These are phyloP conservation scores for Mya arenaria DNA, from an alignment of 1,140 invertebrate species.

Conservation along the genomic window DNA sequence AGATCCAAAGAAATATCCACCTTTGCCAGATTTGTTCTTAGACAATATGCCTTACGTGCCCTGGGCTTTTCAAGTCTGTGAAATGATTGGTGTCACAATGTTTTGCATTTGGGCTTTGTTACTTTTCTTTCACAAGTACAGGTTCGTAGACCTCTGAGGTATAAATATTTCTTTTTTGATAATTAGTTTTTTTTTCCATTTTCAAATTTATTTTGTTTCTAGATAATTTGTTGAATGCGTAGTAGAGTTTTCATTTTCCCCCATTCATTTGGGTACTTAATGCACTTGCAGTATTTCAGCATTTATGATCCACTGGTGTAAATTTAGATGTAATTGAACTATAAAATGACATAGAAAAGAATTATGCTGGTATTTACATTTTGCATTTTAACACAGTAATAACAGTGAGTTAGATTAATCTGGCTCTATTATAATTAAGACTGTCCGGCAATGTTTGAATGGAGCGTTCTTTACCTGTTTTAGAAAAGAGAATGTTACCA, in stretches of 20 bases:
- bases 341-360: too few species aligned
- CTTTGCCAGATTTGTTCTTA: constrained; percentile 95
- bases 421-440: neutral
- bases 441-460: neutral
- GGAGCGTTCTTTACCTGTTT: neutral
- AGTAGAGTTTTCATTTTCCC: too few species aligned
- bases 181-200: neutral
- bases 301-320: too few species aligned
- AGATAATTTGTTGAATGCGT: too few species aligned
- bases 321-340: too few species aligned
- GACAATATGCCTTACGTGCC: constrained; percentile 99
- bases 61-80: constrained; percentile 99
- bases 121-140: constrained; percentile 97
- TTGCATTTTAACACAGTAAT: too few species aligned
- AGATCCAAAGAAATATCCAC: constrained; percentile 99
- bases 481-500: constrained; percentile 67
- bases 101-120: constrained; percentile 94
- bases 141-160: constrained; percentile 85
- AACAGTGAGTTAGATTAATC: too few species aligned
- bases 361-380: too few species aligned
- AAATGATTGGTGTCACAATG: constrained; percentile 95
- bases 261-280: too few species aligned
- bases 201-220: neutral
- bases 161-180: neutral
- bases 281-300: too few species aligned